Conservation (phyloP, 2,888 invertebrate genomes). For the Cryptocephalus moraei region DNA sequence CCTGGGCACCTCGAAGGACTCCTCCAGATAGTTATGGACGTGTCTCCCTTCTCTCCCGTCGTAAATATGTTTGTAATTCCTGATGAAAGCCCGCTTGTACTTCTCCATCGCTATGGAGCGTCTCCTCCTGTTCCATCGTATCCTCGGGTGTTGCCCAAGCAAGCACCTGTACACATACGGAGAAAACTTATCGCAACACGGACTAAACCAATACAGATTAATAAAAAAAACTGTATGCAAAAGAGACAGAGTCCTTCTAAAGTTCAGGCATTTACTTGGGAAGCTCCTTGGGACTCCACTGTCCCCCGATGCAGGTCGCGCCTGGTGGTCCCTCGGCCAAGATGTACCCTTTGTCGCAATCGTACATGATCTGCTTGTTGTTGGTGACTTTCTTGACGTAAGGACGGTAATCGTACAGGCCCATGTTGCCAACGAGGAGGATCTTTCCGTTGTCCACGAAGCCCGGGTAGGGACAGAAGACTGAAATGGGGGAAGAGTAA, state of each 20-base stretch:
- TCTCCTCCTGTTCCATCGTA: conserved; percentile 68
- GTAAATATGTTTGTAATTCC: conserved; percentile 24
- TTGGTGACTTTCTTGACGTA: conserved; percentile 86
- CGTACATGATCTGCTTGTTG: conserved; percentile 92
- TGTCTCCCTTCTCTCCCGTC: conserved; percentile 18
- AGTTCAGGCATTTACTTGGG: conserved; percentile 53
- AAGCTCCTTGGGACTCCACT: conserved; percentile 82
- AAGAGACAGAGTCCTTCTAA: not conserved
- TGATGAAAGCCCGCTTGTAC: conserved; percentile 27
- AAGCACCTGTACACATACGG: conserved; percentile 54
- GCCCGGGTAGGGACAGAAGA: conserved; percentile 90
- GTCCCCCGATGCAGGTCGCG: conserved; percentile 89
- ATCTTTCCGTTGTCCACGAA: conserved; percentile 83
- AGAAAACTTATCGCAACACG: too few species aligned
- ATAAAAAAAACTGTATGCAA: not conserved
- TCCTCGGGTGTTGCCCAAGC: conserved; percentile 76
- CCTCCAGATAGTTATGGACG: conserved; percentile 27
- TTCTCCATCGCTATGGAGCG: conserved; percentile 43
- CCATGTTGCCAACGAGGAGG: conserved; percentile 88
- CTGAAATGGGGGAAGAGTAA: conserved; percentile 44
- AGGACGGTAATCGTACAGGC: conserved; percentile 86
- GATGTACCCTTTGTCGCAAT: conserved; percentile 86
- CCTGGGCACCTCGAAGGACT: not conserved
- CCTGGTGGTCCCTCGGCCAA: conserved; percentile 81
- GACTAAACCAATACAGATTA: not conserved